phyloP scores from a whole-genome alignment of 2,888 invertebrate species.

The Acanthacorydalis orientalis region DNA sequence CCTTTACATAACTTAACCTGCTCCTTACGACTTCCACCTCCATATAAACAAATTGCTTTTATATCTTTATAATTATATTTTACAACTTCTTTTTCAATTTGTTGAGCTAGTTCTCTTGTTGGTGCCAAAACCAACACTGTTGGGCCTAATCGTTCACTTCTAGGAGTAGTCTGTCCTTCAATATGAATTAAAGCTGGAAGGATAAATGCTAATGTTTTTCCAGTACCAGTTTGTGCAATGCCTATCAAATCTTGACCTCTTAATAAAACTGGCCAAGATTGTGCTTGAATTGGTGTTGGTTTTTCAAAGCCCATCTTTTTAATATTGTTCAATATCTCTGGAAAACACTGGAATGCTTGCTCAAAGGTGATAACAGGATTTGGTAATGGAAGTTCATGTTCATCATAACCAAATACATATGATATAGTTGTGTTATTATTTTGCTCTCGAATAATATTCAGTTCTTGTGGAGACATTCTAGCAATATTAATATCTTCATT shows the following conservation, averaged over 20 bases:
- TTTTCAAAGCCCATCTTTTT: slow-evolving; percentile 58
- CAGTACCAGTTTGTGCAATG: slow-evolving; percentile 87
- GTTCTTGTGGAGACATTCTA: slow-evolving; percentile 43
- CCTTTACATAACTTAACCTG: slow-evolving; percentile 65
- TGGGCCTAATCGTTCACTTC: slow-evolving; percentile 59
- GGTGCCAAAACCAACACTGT: slow-evolving; percentile 81
- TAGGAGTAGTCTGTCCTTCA: slow-evolving; percentile 62
- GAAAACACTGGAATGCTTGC: slow-evolving; percentile 65
- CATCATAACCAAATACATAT: slow-evolving; percentile 39
- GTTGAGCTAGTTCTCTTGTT: slow-evolving; percentile 81
- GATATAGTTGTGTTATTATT: slow-evolving; percentile 63
- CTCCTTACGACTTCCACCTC: slow-evolving; percentile 65
- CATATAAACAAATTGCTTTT: slow-evolving; percentile 82
- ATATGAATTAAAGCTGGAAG: slow-evolving; percentile 88
- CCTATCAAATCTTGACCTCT: slow-evolving; percentile 89
- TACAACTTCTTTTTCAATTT: slow-evolving; percentile 79
- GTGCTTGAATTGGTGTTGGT: slow-evolving; percentile 85
- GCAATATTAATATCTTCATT: slow-evolving; percentile 55
- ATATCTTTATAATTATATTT: slow-evolving; percentile 83
- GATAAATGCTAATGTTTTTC: slow-evolving; percentile 88
- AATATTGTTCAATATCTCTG: slow-evolving; percentile 70
- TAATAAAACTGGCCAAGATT: slow-evolving; percentile 88
- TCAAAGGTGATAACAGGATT: slow-evolving; percentile 70
- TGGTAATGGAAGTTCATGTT: slow-evolving; percentile 33
- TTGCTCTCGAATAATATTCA: slow-evolving; percentile 39